Base-by-base conservation (phyloP, 1,140 invertebrate species). In the Drosophila lini region DNA sequence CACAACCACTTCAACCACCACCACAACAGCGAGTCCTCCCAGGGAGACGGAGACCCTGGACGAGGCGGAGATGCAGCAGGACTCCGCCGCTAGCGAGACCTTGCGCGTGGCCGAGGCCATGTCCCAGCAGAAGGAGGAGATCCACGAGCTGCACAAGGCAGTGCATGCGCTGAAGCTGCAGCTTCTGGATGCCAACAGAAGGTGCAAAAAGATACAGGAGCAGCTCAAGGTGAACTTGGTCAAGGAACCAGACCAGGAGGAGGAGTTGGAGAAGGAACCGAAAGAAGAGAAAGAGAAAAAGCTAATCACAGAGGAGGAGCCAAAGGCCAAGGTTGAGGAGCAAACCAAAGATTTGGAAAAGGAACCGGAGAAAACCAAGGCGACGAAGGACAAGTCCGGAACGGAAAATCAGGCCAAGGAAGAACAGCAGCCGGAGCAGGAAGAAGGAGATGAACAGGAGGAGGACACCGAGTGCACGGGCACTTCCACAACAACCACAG, bases 31-130 rank as follows among this genome's bases (percentile, higher is more conserved):
- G 40, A 36, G 13, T 32, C 44, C 52, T 13, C 19, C n/a, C 6
- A 42, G 1, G 0, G 10, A 16, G 7, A 22, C 28, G 7, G 36
- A 31, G 2, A 2, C 4, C 3, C 5, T 3, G 3, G 60, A 31
- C 5, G 44, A 36, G 0, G 10, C 2, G 5, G 42, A 71, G 15
- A 71, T 71, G 68, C 68, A 70, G 22, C 68, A 70, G 28, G 68
- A 71, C 4, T 47, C 68, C 6, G 15, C 32, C 6, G 68, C 45
- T 10, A 25, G 36, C 1, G 60, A 65, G 9, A 52, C 31, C 10
- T 19, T 25, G 5, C 61, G 50, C 1, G 31, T 50, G 5, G 19
- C 38, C 15, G 34, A 67, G 11, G 25, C 36, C 31, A 31, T 69
- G n/a, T 28, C 15, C 22, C 64, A 45, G 65, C 62, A 69, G 16